These are phyloP conservation scores for Cnemophilus loriae DNA, from an alignment of 2,113 vertebrate genomes.

Conservation along the genomic window DNA sequence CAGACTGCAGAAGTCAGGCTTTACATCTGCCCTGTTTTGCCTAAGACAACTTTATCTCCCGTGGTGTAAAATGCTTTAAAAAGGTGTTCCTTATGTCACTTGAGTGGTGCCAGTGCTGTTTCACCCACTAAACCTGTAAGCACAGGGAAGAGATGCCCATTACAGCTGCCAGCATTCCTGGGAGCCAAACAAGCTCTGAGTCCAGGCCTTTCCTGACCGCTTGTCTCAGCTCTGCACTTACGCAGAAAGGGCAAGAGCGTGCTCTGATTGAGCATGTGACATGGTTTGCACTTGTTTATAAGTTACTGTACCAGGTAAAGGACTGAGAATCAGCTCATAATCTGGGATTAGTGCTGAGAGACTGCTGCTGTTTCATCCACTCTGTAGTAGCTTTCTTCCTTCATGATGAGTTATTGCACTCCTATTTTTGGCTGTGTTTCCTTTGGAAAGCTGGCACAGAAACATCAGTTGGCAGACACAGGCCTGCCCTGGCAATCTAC, in stretches of 20 bases:
- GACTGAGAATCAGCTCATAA: background rate
- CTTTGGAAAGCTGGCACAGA: slow-evolving; percentile 2
- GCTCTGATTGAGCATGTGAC: background rate
- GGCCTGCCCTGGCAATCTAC: slow-evolving; percentile 9
- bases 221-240: background rate
- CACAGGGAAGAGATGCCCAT: background rate
- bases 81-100: background rate
- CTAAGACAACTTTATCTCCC: background rate
- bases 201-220: background rate
- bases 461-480: slow-evolving; percentile 19
- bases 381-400: background rate
- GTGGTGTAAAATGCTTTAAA: background rate
- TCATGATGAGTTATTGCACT: slow-evolving; percentile 3
- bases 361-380: background rate
- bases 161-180: background rate
- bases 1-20: background rate
- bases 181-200: background rate
- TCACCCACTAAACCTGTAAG: background rate
- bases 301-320: background rate
- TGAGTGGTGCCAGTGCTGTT: background rate
- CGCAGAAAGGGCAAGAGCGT: background rate
- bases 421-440: slow-evolving; percentile 17
- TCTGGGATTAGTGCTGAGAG: background rate
- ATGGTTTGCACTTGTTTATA: background rate
- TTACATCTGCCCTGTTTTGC: background rate